Percentiles rank a stretch among this genome's conserved stretches.
Conservation (phyloP, 2,113 vertebrate genomes). For the Pollachius pollachius region DNA sequence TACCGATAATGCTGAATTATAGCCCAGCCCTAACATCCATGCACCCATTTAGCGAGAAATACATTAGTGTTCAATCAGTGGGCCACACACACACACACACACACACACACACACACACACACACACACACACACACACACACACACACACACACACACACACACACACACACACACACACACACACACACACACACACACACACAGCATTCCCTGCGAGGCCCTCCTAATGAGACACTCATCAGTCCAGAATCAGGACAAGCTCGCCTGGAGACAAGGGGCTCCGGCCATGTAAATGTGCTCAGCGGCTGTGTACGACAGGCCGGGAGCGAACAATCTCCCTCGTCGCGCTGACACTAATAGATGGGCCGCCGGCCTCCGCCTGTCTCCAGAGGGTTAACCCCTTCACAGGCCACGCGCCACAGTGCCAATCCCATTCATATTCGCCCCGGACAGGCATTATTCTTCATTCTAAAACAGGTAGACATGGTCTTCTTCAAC, state of each 20-base stretch:
- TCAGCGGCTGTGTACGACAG: slow-evolving; percentile 32
- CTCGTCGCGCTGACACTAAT: slow-evolving; percentile 57
- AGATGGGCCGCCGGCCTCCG: slow-evolving; percentile 45
- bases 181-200: too few species aligned
- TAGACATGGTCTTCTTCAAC: slow-evolving; percentile 36
- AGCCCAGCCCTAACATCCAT: too few species aligned
- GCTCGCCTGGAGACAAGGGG: slow-evolving; percentile 41
- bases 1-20: too few species aligned
- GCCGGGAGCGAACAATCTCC: slow-evolving; percentile 44
- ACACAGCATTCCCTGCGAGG: slow-evolving; percentile 18
- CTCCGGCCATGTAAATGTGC: slow-evolving; percentile 39
- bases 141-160: too few species aligned
- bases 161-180: too few species aligned
- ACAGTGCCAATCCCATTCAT: slow-evolving; percentile 20
- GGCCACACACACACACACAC: too few species aligned
- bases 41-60: too few species aligned
- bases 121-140: too few species aligned
- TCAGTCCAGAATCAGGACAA: slow-evolving; percentile 54
- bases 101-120: too few species aligned
- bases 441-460: slow-evolving; percentile 21
- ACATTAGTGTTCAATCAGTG: too few species aligned
- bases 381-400: slow-evolving; percentile 38
- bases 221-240: slow-evolving; percentile 55
- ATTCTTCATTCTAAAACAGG: slow-evolving; percentile 17
- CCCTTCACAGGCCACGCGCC: slow-evolving; percentile 52